These are phyloP conservation scores for Phocoena phocoena DNA, from an alignment of 2,113 vertebrate genomes.

Conservation along the genomic window DNA sequence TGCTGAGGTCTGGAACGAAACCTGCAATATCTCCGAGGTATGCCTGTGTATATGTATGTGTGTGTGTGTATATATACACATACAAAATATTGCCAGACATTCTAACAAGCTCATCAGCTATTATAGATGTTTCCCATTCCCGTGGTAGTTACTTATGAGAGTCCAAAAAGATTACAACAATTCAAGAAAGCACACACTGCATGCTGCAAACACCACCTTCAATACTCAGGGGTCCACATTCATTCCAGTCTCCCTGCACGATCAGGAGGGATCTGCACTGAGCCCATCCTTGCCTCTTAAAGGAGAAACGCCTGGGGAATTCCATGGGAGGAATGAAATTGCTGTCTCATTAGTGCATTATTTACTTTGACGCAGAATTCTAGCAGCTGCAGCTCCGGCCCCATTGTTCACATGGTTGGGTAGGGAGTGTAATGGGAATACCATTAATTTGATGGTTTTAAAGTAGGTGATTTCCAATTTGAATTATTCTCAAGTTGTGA, in stretches of 20 bases:
- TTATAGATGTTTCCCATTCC: not conserved
- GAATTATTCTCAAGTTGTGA: conserved; percentile 72
- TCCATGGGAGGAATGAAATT: not conserved
- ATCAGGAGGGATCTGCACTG: not conserved
- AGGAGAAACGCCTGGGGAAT: conserved; percentile 7
- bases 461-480: conserved; percentile 68
- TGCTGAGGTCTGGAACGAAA: not conserved
- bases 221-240: not conserved
- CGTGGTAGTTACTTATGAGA: not conserved
- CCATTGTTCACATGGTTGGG: conserved; percentile 45
- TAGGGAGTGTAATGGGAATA: conserved; percentile 46
- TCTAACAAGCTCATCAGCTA: conserved; percentile 8
- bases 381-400: not conserved
- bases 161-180: not conserved
- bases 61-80: not conserved
- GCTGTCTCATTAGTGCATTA: conserved; percentile 34
- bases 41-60: not conserved
- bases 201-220: not conserved
- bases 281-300: not conserved
- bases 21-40: not conserved
- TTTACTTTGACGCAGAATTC: conserved; percentile 45
- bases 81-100: not conserved
- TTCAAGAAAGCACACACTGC: not conserved
- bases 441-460: conserved; percentile 66
- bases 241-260: not conserved